Evolutionary conservation across 2,797 vertebrate species (phyloP).

Genomic region (Pseudomugil tenellus): DNA sequence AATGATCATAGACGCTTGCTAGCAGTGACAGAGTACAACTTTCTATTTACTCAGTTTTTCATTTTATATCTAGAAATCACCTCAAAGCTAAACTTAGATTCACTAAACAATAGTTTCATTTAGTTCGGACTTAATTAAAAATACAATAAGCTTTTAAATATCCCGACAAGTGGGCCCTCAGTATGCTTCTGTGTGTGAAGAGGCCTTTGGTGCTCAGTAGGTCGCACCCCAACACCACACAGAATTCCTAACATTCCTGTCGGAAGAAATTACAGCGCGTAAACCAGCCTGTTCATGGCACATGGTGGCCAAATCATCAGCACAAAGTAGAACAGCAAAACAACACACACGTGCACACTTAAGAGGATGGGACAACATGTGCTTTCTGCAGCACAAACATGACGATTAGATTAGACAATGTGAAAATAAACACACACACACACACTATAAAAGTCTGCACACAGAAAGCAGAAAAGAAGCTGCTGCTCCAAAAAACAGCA

Average conservation of each 20-base stretch:
- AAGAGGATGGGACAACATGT: constrained; percentile 51
- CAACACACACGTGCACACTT: constrained; percentile 21
- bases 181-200: constrained; percentile 32
- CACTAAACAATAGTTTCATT: too few relatives aligned
- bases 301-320: constrained; percentile 63
- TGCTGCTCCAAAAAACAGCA: constrained; percentile 50
- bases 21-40: neutral
- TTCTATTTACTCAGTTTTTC: neutral
- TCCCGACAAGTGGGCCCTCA: constrained; percentile 37
- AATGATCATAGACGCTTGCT: neutral
- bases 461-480: constrained; percentile 26
- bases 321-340: constrained; percentile 59
- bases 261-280: constrained; percentile 68
- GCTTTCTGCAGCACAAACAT: constrained; percentile 43
- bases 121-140: neutral
- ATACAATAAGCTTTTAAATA: constrained; percentile 14
- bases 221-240: constrained; percentile 70
- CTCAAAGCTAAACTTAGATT: too few relatives aligned
- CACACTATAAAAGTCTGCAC: constrained; percentile 8
- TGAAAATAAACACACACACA: constrained; percentile 15
- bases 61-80: too few relatives aligned
- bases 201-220: constrained; percentile 53
- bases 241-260: constrained; percentile 74
- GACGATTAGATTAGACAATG: constrained; percentile 56
- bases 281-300: constrained; percentile 59